phyloP scores from a whole-genome alignment of 2,113 vertebrate genomes.

The Lophura nycthemera region DNA sequence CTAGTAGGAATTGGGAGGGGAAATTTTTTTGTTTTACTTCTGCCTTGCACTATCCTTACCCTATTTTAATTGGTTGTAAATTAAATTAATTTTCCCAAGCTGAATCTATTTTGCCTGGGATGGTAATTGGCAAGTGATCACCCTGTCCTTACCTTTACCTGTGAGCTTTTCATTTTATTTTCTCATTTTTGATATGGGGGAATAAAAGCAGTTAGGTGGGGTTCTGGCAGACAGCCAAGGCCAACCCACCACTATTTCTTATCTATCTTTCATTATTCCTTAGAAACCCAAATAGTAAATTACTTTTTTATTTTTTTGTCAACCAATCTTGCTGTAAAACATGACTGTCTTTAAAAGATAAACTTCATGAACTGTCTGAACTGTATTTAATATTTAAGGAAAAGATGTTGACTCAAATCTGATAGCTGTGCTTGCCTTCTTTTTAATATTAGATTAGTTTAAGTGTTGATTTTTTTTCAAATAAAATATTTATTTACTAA shows the following conservation, averaged over 20 bases:
- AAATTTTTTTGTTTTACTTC: background rate
- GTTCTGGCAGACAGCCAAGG: background rate
- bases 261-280: background rate
- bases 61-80: background rate
- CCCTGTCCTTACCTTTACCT: background rate
- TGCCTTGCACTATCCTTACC: background rate
- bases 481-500: background rate
- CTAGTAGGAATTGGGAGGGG: background rate
- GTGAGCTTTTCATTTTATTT: background rate
- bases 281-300: background rate
- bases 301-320: background rate
- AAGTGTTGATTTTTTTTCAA: background rate
- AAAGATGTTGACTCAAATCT: rapidly evolving
- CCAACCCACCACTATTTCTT: background rate
- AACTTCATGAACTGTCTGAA: background rate
- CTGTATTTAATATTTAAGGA: background rate
- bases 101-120: background rate
- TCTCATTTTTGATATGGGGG: background rate
- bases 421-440: background rate
- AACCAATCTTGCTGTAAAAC: background rate
- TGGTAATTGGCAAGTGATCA: background rate
- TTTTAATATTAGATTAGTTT: background rate
- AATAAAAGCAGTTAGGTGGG: background rate
- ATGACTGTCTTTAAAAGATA: background rate
- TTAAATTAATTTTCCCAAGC: background rate